phyloP scores from a whole-genome alignment of 2,797 vertebrate species.

The Margarornis squamiger region DNA sequence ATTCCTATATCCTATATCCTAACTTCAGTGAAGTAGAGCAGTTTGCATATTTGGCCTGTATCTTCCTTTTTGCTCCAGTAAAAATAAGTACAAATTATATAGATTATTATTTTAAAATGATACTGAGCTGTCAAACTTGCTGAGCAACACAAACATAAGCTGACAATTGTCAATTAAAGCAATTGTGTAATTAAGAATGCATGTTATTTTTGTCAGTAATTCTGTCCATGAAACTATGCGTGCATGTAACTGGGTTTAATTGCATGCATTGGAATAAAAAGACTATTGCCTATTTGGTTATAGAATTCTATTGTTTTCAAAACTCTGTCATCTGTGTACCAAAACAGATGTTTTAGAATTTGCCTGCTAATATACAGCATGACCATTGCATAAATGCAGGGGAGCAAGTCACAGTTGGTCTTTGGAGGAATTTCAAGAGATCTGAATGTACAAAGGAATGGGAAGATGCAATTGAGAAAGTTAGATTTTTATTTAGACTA shows the following conservation, averaged over 20 bases:
- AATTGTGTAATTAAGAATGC: not conserved
- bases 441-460: not conserved
- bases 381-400: not conserved
- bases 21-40: not conserved
- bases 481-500: not conserved
- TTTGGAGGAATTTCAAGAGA: not conserved
- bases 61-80: not conserved
- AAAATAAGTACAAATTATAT: not conserved
- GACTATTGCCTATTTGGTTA: not conserved
- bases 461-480: not conserved
- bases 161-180: not conserved
- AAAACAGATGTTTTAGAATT: not conserved
- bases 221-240: not conserved
- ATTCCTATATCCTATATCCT: no score
- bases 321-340: not conserved
- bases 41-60: not conserved
- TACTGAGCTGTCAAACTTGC: not conserved
- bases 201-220: not conserved
- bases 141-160: not conserved
- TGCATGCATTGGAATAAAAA: not conserved
- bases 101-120: not conserved
- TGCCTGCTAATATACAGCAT: not conserved
- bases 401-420: not conserved
- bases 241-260: not conserved
- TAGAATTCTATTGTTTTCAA: not conserved